A percentile compares a stretch with the other conserved stretches of the same genome.
These are phyloP conservation scores for Prosopocoilus inquinatus DNA, from an alignment of 2,888 invertebrate genomes.

Conservation along the genomic window DNA sequence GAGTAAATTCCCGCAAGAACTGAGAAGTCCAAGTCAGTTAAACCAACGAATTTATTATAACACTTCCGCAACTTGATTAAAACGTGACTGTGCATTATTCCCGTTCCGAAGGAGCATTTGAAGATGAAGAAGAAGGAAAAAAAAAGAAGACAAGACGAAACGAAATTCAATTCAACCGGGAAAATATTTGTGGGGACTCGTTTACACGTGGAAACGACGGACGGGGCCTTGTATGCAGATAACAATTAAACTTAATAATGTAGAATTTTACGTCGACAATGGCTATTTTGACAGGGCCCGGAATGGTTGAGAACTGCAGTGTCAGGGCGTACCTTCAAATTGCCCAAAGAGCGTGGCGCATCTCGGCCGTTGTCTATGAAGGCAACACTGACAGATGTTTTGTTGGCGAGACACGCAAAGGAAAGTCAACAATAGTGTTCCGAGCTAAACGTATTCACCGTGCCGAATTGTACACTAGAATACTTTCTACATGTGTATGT, in stretches of 20 bases:
- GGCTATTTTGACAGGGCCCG: slow-evolving; percentile 12
- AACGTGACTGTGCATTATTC: too few species aligned
- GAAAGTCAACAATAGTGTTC: slow-evolving; percentile 8
- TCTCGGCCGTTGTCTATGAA: slow-evolving; percentile 1
- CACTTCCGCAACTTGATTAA: too few species aligned
- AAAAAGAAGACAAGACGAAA: too few species aligned
- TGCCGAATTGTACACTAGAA: slow-evolving; percentile 8
- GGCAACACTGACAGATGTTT: slow-evolving; percentile 5
- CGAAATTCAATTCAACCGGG: too few species aligned
- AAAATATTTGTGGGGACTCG: too few species aligned
- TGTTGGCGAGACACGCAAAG: slow-evolving; percentile 9
- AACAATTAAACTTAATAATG: slow-evolving; percentile 12
- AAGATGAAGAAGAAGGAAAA: too few species aligned
- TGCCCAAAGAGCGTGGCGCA: slow-evolving; percentile 6
- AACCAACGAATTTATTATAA: too few species aligned
- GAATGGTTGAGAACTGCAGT: slow-evolving; percentile 12
- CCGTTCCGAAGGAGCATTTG: too few species aligned
- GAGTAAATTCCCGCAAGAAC: too few species aligned
- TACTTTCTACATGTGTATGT: slow-evolving; percentile 3
- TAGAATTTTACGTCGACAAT: slow-evolving; percentile 12
- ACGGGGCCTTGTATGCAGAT: not conserved
- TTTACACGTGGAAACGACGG: not conserved
- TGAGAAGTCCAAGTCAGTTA: too few species aligned
- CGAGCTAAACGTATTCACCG: slow-evolving; percentile 10
- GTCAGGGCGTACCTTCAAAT: slow-evolving; percentile 9